Evolutionary conservation across 2,888 invertebrate genomes (phyloP), one percentile per base, ranked within the genome.

Genomic region (Microctonus hyperodae): DNA sequence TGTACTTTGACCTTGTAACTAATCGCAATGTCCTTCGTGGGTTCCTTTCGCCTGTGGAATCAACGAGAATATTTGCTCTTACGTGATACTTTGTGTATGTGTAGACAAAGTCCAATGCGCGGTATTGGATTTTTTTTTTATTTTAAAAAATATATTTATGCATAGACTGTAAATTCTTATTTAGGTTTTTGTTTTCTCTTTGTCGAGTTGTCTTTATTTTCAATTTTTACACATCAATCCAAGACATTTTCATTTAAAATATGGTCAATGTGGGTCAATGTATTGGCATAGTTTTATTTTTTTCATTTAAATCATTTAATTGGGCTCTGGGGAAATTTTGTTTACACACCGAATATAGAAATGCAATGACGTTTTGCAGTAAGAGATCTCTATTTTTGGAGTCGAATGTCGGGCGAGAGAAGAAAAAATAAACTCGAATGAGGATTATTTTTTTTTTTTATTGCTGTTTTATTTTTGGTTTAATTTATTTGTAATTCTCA

Each of bases 181-280:
- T 37, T 44, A 16, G 44, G 3, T 5, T 37, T n/a, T 7, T 44
- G 7, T 37, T 13, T 37, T 37, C 2, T 44, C 16, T 16, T 20
- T 7, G 5, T 44, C 7, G 4, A n/a, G n/a, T 16, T 16, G n/a
- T 20, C 16, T 44, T n/a, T 44, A 1, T n/a, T 40, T 40, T 40
- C n/a, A 6, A 16, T 44, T 6, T 5, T 16, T 13, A n/a, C 44
- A 6, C 51, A 28, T 9, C 55, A 20, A 31, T 20, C 31, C 55
- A 28, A 55, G 55, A 31, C 55, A n/a, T 55, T 31, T 55, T 10
- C 20, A 31, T 55, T 31, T 55, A 33, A 16, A 28, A 22, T 25
- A 7, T 23, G 44, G 55, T 33, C 16, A 31, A 55, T 55, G 28
- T 55, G 10, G 55, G 55, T 55, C 55, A 31, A 33, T 55, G 31